phyloP scores from a whole-genome alignment of 2,888 invertebrate species.

The Patella depressa region DNA sequence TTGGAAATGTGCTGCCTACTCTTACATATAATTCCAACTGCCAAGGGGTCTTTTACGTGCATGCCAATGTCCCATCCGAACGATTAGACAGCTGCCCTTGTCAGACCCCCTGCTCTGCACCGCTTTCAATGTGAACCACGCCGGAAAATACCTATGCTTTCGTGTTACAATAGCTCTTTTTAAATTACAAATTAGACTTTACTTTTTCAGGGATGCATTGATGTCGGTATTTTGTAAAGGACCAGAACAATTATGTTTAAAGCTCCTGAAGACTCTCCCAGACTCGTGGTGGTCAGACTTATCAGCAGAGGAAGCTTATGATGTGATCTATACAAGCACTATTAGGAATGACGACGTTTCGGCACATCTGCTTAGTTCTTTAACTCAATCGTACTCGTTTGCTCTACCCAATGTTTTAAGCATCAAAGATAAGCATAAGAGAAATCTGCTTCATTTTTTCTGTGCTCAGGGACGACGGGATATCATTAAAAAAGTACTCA shows the following conservation, averaged over 20 bases:
- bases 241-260: not conserved
- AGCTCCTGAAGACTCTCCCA: not conserved
- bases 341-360: slow-evolving; percentile 3
- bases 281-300: not conserved
- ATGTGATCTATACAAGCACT: not conserved
- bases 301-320: not conserved
- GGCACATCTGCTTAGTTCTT: not conserved
- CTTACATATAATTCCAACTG: too few relatives aligned
- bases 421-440: slow-evolving; percentile 25
- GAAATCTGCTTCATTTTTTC: slow-evolving; percentile 21
- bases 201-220: not conserved
- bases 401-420: slow-evolving; percentile 1
- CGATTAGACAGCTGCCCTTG: too few relatives aligned
- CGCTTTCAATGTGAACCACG: too few relatives aligned
- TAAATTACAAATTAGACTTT: not conserved
- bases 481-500: slow-evolving; percentile 3
- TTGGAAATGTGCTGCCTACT: too few relatives aligned
- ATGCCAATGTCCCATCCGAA: too few relatives aligned
- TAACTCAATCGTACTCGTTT: not conserved
- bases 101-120: too few relatives aligned
- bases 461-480: slow-evolving; percentile 12
- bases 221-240: not conserved
- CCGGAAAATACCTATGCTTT: too few relatives aligned
- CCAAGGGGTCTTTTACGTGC: too few relatives aligned
- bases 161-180: not conserved